Percentiles rank a stretch among this genome's conserved stretches.
Conservation (phyloP, 2,113 vertebrate genomes). For the Hydrochoerus hydrochaeris region DNA sequence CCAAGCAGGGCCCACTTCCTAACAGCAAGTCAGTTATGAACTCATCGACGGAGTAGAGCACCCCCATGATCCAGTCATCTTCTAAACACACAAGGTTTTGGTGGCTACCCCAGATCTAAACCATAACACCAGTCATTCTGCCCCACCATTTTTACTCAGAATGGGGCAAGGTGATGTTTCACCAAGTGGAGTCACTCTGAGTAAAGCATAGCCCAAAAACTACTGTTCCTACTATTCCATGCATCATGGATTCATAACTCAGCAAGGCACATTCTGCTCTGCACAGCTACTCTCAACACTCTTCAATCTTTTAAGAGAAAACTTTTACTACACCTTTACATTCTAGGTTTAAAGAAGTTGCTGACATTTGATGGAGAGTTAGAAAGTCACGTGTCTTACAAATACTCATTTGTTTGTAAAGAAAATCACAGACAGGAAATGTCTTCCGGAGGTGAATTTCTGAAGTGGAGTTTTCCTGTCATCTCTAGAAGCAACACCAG, state of each 20-base stretch:
- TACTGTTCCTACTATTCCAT: not conserved
- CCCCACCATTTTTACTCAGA: not conserved
- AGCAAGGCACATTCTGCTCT: not conserved
- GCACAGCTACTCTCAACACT: not conserved
- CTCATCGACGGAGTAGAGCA: not conserved
- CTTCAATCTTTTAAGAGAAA: not conserved
- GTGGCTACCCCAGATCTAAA: not conserved
- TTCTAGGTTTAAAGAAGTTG: not conserved
- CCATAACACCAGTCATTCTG: not conserved
- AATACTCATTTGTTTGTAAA: not conserved
- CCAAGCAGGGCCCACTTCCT: not conserved
- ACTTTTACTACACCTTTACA: not conserved
- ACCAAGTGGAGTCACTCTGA: not conserved
- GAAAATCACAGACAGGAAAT: not conserved
- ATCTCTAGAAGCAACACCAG: not conserved
- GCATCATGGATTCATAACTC: not conserved
- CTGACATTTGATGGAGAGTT: not conserved
- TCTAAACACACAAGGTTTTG: not conserved
- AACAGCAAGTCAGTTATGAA: not conserved
- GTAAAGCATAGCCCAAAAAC: not conserved
- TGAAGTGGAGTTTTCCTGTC: not conserved
- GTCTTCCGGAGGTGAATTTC: not conserved
- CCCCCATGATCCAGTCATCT: not conserved
- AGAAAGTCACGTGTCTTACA: not conserved
- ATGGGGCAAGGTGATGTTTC: not conserved